Evolutionary conservation across 2,797 vertebrate species (phyloP).

Genomic region (Pseudomugil tenellus): DNA sequence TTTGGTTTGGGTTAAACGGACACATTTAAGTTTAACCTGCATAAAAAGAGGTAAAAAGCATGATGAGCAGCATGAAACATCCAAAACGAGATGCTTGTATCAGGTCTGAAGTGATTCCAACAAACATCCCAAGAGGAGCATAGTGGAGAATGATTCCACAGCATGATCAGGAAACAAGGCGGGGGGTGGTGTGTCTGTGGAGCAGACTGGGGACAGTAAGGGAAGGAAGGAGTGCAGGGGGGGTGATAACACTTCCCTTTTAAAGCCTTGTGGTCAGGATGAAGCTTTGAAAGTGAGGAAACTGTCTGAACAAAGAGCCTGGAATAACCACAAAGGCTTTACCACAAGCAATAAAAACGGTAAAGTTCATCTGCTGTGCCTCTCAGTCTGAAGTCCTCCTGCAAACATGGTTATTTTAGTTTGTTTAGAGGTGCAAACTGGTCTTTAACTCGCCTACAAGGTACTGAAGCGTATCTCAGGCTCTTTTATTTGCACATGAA

Average conservation of each 20-base stretch:
- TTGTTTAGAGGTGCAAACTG: neutral
- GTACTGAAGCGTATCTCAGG: neutral
- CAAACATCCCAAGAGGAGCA: slow-evolving; percentile 4
- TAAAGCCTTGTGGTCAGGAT: slow-evolving; percentile 53
- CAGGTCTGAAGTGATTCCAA: neutral
- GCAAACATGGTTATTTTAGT: neutral
- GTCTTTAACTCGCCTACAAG: neutral
- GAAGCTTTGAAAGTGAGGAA: slow-evolving; percentile 42
- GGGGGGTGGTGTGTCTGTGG: slow-evolving; percentile 15
- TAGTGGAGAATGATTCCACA: neutral
- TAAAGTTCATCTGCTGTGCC: neutral
- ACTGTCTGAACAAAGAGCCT: slow-evolving; percentile 39
- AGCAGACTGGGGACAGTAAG: slow-evolving; percentile 9
- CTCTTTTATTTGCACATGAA: neutral
- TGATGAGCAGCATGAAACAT: neutral
- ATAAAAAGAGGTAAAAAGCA: neutral
- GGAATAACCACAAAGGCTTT: neutral
- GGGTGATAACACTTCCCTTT: neutral
- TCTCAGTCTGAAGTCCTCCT: neutral
- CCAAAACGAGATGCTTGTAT: neutral
- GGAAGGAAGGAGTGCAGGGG: slow-evolving; percentile 22
- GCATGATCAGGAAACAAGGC: neutral
- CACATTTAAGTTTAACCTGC: neutral
- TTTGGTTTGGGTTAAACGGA: neutral
- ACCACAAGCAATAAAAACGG: neutral